Conservation (phyloP, 2,797 vertebrate genomes). For the Microctenopoma stevenorrisi region DNA sequence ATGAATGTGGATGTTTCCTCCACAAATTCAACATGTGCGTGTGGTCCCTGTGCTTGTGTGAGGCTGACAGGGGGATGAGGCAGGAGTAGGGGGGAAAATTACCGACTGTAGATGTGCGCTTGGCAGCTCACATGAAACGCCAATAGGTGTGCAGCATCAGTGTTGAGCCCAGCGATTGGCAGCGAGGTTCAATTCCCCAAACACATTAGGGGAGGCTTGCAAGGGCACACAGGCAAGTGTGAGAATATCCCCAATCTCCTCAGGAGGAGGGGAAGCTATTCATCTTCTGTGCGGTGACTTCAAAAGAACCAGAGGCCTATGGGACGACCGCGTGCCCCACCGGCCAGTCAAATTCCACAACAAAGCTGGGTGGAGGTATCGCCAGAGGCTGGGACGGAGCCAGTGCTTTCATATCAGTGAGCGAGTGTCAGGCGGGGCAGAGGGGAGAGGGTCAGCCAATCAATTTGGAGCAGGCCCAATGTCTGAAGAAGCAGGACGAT, state of each 20-base stretch:
- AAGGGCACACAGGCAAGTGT: constrained; percentile 64
- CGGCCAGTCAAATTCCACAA: constrained; percentile 33
- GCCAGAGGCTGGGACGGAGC: constrained; percentile 31
- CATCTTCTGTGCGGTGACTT: constrained; percentile 61
- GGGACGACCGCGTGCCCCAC: constrained; percentile 26
- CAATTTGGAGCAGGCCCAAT: constrained; percentile 59
- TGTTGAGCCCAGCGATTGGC: constrained; percentile 42
- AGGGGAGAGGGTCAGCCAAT: constrained; percentile 67
- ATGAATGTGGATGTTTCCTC: constrained; percentile 79
- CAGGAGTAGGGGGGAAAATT: constrained; percentile 38
- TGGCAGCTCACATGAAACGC: constrained; percentile 54
- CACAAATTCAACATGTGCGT: constrained; percentile 43
- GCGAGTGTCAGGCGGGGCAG: constrained; percentile 39
- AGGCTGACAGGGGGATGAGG: constrained; percentile 38
- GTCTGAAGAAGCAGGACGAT: constrained; percentile 51
- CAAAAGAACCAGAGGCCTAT: constrained; percentile 54
- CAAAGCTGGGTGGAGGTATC: constrained; percentile 25
- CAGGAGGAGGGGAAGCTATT: constrained; percentile 44
- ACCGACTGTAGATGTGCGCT: constrained; percentile 51
- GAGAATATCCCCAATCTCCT: constrained; percentile 60
- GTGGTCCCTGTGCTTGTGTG: constrained; percentile 19
- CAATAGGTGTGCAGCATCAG: constrained; percentile 24
- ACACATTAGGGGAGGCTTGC: constrained; percentile 56
- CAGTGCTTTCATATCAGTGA: constrained; percentile 61
- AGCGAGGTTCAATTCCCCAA: constrained; percentile 60